Evolutionary conservation across 2,888 invertebrate species (phyloP).

Genomic region (Polydrusus pterygomalis): DNA sequence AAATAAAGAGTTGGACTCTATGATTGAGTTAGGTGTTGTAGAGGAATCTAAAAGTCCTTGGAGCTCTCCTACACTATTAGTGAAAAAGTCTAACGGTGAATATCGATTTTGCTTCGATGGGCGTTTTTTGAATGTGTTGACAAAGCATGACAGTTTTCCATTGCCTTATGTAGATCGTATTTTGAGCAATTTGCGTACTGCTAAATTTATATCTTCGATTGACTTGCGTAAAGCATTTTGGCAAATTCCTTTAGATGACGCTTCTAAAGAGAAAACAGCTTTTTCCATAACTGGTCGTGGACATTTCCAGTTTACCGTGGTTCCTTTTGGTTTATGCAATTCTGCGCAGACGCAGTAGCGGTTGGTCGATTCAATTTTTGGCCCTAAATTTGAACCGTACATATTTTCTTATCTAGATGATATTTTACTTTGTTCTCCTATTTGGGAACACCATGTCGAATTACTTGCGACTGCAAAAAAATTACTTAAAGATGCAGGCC

Average conservation of each 20-base stretch:
- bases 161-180: slow-evolving; percentile 50
- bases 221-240: slow-evolving; percentile 50
- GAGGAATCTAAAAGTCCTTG: slow-evolving; percentile 42
- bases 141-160: slow-evolving; percentile 44
- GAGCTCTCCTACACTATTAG: slow-evolving; percentile 44
- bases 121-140: slow-evolving; percentile 33
- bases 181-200: slow-evolving; percentile 23
- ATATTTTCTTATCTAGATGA: slow-evolving; percentile 57
- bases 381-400: slow-evolving; percentile 31
- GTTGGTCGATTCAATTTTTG: slow-evolving; percentile 46
- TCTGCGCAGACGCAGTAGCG: slow-evolving; percentile 34
- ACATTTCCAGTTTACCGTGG: slow-evolving; percentile 56
- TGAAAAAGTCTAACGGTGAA: slow-evolving; percentile 48
- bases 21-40: slow-evolving; percentile 46
- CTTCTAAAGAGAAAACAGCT: too few species aligned
- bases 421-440: slow-evolving; percentile 51
- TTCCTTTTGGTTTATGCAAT: slow-evolving; percentile 41
- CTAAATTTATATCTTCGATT: slow-evolving; percentile 50
- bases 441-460: slow-evolving; percentile 57
- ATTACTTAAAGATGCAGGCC: too few species aligned
- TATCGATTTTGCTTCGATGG: too few species aligned
- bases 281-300: slow-evolving; percentile 60
- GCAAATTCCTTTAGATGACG: slow-evolving; percentile 41
- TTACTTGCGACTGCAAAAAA: slow-evolving; percentile 10
- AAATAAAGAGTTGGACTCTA: slow-evolving; percentile 49